Evolutionary conservation across 2,797 vertebrate genomes (phyloP).

Genomic region (Sebastes oblongus): DNA sequence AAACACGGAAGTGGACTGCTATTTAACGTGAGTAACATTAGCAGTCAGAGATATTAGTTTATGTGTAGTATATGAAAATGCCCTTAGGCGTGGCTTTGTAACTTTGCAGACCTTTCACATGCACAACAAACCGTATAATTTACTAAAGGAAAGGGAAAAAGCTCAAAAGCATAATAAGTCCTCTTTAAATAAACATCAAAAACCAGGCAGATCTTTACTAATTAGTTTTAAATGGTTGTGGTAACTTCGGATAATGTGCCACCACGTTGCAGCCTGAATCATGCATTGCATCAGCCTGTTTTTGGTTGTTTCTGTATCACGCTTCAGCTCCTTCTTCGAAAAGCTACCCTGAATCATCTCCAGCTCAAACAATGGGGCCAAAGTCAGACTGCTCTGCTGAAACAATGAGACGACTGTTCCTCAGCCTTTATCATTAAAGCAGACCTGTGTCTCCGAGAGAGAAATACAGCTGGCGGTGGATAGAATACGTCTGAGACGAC

Average conservation of each 20-base stretch:
- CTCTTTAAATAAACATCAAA: slow-evolving; percentile 28
- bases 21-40: no score
- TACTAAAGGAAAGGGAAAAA: no score
- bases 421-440: slow-evolving; percentile 60
- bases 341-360: slow-evolving; percentile 30
- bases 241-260: background rate
- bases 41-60: no score
- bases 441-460: slow-evolving; percentile 54
- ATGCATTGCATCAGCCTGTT: slow-evolving; percentile 14
- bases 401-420: slow-evolving; percentile 80
- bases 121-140: no score
- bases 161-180: no score
- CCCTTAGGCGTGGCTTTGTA: no score
- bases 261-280: background rate
- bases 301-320: slow-evolving; percentile 15
- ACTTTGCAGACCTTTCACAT: no score
- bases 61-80: no score
- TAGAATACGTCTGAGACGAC: slow-evolving; percentile 55
- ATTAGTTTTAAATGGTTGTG: background rate
- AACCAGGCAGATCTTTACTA: slow-evolving; percentile 10
- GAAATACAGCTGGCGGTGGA: slow-evolving; percentile 64
- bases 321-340: background rate
- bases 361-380: slow-evolving; percentile 61
- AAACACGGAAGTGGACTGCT: no score
- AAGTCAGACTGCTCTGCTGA: slow-evolving; percentile 48